Evolutionary conservation across 2,113 vertebrate species (phyloP), one percentile per base, ranked within the genome.

Genomic region (Colius striatus): DNA sequence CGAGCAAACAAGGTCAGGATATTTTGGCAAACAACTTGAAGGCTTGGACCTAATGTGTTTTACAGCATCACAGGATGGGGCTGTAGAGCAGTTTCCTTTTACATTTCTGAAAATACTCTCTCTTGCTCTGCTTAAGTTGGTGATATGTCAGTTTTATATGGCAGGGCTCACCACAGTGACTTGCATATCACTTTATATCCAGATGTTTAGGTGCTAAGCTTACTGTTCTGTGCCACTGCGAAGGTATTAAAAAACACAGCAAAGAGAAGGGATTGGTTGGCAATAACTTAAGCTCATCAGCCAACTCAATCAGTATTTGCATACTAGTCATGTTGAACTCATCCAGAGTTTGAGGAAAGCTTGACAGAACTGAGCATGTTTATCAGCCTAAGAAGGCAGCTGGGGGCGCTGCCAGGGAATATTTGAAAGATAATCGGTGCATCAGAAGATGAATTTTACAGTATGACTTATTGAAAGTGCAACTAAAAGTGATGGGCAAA

Each of bases 141-240:
- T 20, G 60, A 78, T 71, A 22, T 6, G 34, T 79, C 85, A 71
- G 67, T 81, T 96, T 92, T 84, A 36, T 78, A 81, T 47, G 48
- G 32, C 79, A 74, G 18, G 4, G 45, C 61, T 88, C 27, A 75
- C 61, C 53, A 65, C 45, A 45, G 61, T 53, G 79, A 50, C 82
- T 92, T 84, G 48, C 53, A 34, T 87, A 51, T 86, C 61, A 75
- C 45, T 89, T 92, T 87, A 51, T 50, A 72, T 62, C 91, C 92
- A 96, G 90, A 86, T 84, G 79, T 86, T 91, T 67, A 84, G 75
- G 45, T 85, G 53, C 68, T 93, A 63, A 85, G 48, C 63, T 63
- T 80, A 67, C 79, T 81, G 72, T 77, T 95, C 79, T 61, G 75
- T 70, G 63, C 60, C 55, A 53, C 36, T 84, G 75, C 75, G 63